Conservation (phyloP, 2,797 vertebrate genomes). For the Poeciliopsis gracilis region DNA sequence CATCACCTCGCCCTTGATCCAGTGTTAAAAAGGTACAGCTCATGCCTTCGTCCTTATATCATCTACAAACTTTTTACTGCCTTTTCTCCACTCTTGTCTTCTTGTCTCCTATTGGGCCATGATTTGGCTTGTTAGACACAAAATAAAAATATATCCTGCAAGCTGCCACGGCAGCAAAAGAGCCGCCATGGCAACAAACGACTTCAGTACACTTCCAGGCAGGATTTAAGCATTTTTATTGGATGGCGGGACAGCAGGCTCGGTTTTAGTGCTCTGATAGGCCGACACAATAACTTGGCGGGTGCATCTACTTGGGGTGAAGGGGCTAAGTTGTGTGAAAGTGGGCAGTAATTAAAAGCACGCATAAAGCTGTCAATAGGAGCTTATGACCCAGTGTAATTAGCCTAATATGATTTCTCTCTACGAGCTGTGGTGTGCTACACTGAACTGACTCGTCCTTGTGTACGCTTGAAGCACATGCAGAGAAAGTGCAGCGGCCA, state of each 20-base stretch:
- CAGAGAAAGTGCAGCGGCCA: constrained; percentile 43
- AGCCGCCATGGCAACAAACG: constrained; percentile 83
- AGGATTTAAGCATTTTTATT: constrained; percentile 66
- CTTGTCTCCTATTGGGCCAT: constrained; percentile 73
- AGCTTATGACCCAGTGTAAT: constrained; percentile 82
- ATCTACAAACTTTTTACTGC: constrained; percentile 78
- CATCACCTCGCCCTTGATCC: constrained; percentile 78
- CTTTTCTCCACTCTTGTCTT: constrained; percentile 56
- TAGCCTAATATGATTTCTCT: constrained; percentile 83
- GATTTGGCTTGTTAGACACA: constrained; percentile 81
- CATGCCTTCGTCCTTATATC: constrained; percentile 74
- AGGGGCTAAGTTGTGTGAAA: constrained; percentile 83
- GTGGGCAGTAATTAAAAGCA: constrained; percentile 85
- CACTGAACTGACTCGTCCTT: constrained; percentile 76
- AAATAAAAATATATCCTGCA: constrained; percentile 84
- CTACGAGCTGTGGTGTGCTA: constrained; percentile 66
- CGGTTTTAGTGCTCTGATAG: constrained; percentile 62
- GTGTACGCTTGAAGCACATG: constrained; percentile 60
- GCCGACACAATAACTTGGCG: constrained; percentile 68
- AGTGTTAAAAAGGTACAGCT: constrained; percentile 68
- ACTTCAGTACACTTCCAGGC: constrained; percentile 69
- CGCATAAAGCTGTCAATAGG: constrained; percentile 86
- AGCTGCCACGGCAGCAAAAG: constrained; percentile 77
- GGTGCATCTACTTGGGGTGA: constrained; percentile 75
- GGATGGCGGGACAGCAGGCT: constrained; percentile 60